Conservation (phyloP, 2,888 invertebrate species). For the Hirtodrosophila trivittata region DNA sequence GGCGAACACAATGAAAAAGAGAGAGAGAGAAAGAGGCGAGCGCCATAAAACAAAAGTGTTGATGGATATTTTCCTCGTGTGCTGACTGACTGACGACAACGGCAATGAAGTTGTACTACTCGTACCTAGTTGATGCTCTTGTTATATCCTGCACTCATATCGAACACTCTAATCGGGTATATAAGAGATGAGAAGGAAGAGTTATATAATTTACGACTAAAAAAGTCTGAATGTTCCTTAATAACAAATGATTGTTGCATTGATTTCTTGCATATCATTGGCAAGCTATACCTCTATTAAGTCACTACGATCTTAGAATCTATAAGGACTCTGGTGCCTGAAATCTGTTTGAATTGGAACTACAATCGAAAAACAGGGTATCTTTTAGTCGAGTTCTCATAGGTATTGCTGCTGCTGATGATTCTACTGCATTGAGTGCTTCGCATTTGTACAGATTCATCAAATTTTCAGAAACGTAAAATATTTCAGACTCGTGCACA, state of each 20-base stretch:
- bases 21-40: slow-evolving; percentile 19
- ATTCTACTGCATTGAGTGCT: slow-evolving; percentile 58
- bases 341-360: too few species aligned
- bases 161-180: too few species aligned
- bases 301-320: too few species aligned
- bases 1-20: slow-evolving; percentile 1
- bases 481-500: slow-evolving; percentile 47
- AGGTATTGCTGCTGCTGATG: slow-evolving; percentile 38
- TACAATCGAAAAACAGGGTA: too few species aligned
- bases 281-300: too few species aligned
- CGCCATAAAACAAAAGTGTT: slow-evolving; percentile 78
- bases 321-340: too few species aligned
- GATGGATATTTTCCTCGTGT: slow-evolving; percentile 79
- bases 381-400: slow-evolving; percentile 23
- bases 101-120: slow-evolving; percentile 54
- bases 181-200: too few species aligned
- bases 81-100: slow-evolving; percentile 69
- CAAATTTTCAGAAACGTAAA: slow-evolving; percentile 78
- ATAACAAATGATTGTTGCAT: too few species aligned
- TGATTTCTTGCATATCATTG: too few species aligned
- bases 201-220: too few species aligned
- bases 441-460: slow-evolving; percentile 78
- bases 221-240: too few species aligned
- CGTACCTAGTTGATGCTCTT: slow-evolving; percentile 24
- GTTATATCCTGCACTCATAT: slow-evolving; percentile 35